phyloP scores from a whole-genome alignment of 2,888 invertebrate genomes.

The Punctoribates punctum region DNA sequence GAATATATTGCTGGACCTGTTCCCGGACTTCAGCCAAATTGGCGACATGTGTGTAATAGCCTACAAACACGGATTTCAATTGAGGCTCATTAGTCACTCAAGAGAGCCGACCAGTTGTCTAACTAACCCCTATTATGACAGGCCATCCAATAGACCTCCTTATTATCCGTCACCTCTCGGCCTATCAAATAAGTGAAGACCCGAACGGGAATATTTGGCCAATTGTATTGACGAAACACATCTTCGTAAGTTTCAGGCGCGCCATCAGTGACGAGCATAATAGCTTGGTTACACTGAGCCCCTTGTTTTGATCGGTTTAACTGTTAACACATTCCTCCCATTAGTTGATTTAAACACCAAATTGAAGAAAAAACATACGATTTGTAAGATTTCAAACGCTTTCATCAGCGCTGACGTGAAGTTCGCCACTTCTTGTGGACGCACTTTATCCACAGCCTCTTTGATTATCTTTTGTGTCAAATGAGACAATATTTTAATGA shows the following conservation, averaged over 20 bases:
- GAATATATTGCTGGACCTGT: slow-evolving; percentile 89
- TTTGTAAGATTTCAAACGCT: slow-evolving; percentile 72
- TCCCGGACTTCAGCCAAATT: slow-evolving; percentile 96
- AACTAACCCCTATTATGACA: slow-evolving; percentile 68
- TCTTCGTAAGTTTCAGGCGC: slow-evolving; percentile 92
- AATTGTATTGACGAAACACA: slow-evolving; percentile 85
- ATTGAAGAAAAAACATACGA: background rate
- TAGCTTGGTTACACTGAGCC: slow-evolving; percentile 94
- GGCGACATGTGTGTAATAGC: slow-evolving; percentile 91
- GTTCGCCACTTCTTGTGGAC: slow-evolving; percentile 75
- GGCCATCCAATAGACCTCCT: slow-evolving; percentile 97
- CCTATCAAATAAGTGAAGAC: slow-evolving; percentile 98
- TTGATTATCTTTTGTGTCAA: slow-evolving; percentile 60
- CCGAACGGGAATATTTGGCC: slow-evolving; percentile 74
- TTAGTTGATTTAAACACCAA: slow-evolving; percentile 12
- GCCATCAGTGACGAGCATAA: slow-evolving; percentile 98
- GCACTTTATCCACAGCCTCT: slow-evolving; percentile 64
- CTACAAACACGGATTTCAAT: slow-evolving; percentile 56
- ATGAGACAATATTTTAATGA: slow-evolving; percentile 12
- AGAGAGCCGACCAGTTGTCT: background rate
- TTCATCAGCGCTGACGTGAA: slow-evolving; percentile 73
- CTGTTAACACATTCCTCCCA: background rate
- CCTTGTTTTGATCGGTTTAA: slow-evolving; percentile 52
- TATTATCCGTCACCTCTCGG: slow-evolving; percentile 84
- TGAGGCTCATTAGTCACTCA: background rate